These are phyloP conservation scores for Semibalanus balanoides DNA, from an alignment of 1,140 invertebrate species.

Conservation along the genomic window DNA sequence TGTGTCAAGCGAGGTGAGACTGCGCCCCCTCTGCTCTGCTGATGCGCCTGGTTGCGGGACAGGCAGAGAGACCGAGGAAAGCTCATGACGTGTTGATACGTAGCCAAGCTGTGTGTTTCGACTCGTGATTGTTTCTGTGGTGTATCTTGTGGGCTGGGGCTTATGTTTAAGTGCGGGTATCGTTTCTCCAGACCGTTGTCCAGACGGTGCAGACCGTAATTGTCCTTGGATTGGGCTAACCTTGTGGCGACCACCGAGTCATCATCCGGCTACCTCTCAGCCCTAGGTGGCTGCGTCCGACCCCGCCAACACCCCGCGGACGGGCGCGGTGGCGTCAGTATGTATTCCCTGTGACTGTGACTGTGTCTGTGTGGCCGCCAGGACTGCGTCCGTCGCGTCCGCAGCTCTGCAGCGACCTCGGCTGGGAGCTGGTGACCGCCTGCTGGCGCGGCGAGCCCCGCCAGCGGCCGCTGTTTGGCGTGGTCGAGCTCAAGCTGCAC, in stretches of 20 bases:
- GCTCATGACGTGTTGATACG: neutral
- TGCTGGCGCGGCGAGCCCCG: slow-evolving; percentile 67
- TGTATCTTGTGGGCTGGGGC: too few species aligned
- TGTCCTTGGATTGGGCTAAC: neutral
- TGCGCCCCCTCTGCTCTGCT: too few species aligned
- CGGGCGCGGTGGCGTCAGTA: neutral
- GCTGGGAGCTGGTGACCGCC: slow-evolving; percentile 70
- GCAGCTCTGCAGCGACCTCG: slow-evolving; percentile 54
- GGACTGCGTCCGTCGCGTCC: slow-evolving; percentile 57
- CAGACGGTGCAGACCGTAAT: neutral
- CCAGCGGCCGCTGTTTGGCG: slow-evolving; percentile 57
- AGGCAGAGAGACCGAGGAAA: neutral
- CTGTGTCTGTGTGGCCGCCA: slow-evolving; percentile 35
- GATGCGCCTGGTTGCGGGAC: too few species aligned
- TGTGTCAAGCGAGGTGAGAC: slow-evolving; percentile 60
- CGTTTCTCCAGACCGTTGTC: too few species aligned
- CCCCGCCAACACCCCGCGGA: neutral
- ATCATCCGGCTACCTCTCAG: neutral
- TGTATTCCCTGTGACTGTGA: slow-evolving; percentile 19
- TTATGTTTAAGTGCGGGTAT: too few species aligned
- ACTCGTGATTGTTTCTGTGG: too few species aligned
- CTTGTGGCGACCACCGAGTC: neutral
- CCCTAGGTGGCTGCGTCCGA: neutral
- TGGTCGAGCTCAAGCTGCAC: slow-evolving; percentile 54
- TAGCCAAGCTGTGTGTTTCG: too few species aligned